A percentile compares a stretch with the other conserved stretches of the same genome.
Evolutionary conservation across 2,888 invertebrate species (phyloP).

Genomic region (Cyaniris semiargus): DNA sequence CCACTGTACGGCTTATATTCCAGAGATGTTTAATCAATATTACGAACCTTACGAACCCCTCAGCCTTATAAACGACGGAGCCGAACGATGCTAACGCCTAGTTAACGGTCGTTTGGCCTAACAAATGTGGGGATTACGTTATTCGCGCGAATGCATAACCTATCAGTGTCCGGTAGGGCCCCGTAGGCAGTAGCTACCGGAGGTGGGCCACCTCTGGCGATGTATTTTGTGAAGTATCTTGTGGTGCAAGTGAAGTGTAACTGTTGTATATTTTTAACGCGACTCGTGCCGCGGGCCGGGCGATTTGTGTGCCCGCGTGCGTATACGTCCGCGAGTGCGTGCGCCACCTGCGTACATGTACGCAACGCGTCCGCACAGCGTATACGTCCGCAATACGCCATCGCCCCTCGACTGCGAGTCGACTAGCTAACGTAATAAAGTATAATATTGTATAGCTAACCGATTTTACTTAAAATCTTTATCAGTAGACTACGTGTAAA

Average conservation of each 20-base stretch:
- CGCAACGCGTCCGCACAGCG: not conserved
- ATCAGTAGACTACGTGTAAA: slow-evolving; percentile 66
- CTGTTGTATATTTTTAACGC: slow-evolving; percentile 64
- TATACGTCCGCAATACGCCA: not conserved
- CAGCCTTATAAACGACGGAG: not conserved
- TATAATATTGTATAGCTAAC: slow-evolving; percentile 48
- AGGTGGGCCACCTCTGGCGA: slow-evolving; percentile 19
- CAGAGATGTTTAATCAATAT: slow-evolving; percentile 30
- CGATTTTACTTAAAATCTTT: slow-evolving; percentile 52
- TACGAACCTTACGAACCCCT: not conserved
- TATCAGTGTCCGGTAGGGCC: not conserved
- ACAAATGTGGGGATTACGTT: not conserved
- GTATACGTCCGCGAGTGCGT: slow-evolving; percentile 34
- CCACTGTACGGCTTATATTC: slow-evolving; percentile 11
- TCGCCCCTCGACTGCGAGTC: slow-evolving; percentile 38
- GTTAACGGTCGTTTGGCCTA: not conserved
- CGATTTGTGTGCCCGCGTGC: slow-evolving; percentile 36
- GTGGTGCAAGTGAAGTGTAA: slow-evolving; percentile 56
- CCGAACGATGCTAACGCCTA: not conserved
- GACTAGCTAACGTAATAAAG: slow-evolving; percentile 44
- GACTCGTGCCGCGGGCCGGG: slow-evolving; percentile 36
- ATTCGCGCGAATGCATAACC: not conserved
- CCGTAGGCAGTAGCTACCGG: not conserved
- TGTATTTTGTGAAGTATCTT: slow-evolving; percentile 61
- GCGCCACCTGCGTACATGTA: slow-evolving; percentile 33